phyloP scores from a whole-genome alignment of 2,113 vertebrate species.

The Thermophis baileyi region DNA sequence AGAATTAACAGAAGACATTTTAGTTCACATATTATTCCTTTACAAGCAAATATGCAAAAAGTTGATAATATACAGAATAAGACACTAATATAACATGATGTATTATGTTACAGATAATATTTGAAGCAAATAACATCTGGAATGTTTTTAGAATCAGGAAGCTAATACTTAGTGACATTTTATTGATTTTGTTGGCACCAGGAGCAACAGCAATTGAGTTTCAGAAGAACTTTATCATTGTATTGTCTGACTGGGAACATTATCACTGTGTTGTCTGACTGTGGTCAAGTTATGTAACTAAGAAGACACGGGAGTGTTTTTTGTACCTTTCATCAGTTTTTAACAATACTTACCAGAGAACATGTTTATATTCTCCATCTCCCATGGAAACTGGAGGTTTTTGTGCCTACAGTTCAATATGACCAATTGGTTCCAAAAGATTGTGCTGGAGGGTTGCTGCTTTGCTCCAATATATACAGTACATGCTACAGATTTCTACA shows the following conservation, averaged over 20 bases:
- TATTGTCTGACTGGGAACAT: not conserved
- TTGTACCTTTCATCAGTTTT: not conserved
- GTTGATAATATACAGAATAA: slow-evolving; percentile 23
- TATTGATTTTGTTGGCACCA: not conserved
- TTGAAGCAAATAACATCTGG: slow-evolving; percentile 19
- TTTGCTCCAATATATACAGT: not conserved
- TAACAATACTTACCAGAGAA: not conserved
- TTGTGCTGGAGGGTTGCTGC: not conserved
- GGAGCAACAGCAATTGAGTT: not conserved
- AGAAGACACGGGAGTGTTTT: not conserved
- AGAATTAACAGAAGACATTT: not conserved
- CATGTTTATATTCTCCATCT: not conserved
- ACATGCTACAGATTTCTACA: not conserved
- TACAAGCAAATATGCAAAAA: slow-evolving; percentile 13
- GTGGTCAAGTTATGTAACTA: not conserved
- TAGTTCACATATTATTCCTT: slow-evolving; percentile 10
- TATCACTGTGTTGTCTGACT: not conserved
- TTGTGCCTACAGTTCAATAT: not conserved
- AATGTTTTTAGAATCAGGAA: slow-evolving; percentile 1
- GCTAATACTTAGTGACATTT: slow-evolving; percentile 1
- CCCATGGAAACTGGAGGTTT: not conserved
- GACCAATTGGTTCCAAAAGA: not conserved
- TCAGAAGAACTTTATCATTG: not conserved
- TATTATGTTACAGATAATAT: not conserved
- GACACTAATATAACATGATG: not conserved